Evolutionary conservation across 2,888 invertebrate genomes (phyloP), one percentile per base, ranked within the genome.

Genomic region (Ochropleura plecta): DNA sequence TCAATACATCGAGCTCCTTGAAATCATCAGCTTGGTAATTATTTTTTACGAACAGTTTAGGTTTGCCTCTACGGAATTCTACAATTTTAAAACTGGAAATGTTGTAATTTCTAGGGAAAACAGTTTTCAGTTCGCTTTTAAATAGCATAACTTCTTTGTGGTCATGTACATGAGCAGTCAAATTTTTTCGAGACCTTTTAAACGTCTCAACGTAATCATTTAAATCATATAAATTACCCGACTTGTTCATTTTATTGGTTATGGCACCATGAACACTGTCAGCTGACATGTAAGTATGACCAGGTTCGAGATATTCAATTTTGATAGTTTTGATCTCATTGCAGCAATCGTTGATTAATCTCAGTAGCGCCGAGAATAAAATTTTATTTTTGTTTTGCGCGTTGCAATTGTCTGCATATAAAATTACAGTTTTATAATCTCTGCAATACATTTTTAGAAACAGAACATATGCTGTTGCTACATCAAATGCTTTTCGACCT

Each of bases 401-500:
- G 30, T 30, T 49, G 49, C 46, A 49, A 49, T 49, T 64, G 5
- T 44, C 62, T 20, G 62, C 62, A 63, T 63, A 63, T 46, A 63
- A 63, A 46, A 63, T 46, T 20, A 63, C 16, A 6, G 14, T 63
- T 14, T 63, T 63, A 46, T 63, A 46, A 46, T 63, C 63, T 46
- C 63, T 63, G 46, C 46, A 63, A 46, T 63, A 63, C n/a, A n/a
- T 49, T 49, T 65, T 49, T 7, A 64, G 16, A 40, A 71, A 71
- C 18, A 71, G 51, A 71, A 71, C 46, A 64, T 63, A 53, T 64
- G 71, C 71, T 16, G 64, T 71, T 48, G 71, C 65, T 65, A 71
- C 71, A 55, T 71, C 40, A 71, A 71, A 65, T 65, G 65, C 71
- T 71, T 71, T 71, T 64, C 65, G 65, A 20, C 65, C 71, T 40